Conservation (phyloP, 2,888 invertebrate genomes). For the Metacarcinus magister region DNA sequence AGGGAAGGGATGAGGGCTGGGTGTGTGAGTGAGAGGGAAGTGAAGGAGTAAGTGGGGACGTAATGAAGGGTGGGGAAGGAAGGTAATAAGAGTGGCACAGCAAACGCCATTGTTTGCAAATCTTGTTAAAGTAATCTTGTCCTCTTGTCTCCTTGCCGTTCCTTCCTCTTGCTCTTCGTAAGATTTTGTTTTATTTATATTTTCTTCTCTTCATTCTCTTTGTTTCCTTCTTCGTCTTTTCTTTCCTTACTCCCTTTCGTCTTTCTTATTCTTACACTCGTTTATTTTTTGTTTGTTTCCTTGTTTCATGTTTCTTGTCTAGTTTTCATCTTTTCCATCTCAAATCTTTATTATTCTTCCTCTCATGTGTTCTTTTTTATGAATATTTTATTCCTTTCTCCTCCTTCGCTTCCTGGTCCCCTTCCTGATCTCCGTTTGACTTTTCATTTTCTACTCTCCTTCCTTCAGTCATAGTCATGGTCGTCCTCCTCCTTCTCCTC, state of each 20-base stretch:
- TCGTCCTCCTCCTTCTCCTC: background rate
- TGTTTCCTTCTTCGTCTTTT: too few species aligned
- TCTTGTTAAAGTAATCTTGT: conserved; percentile 26
- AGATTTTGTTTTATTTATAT: background rate
- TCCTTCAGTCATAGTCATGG: background rate
- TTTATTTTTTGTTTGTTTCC: too few species aligned
- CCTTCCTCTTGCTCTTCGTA: background rate
- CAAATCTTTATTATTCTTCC: too few species aligned
- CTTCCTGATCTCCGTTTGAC: background rate
- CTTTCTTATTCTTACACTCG: too few species aligned
- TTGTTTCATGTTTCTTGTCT: too few species aligned
- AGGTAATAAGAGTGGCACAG: background rate
- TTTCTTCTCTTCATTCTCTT: too few species aligned
- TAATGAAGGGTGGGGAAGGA: background rate
- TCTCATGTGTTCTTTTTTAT: background rate
- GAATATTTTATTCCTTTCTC: background rate
- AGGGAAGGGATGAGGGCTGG: background rate
- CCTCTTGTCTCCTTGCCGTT: background rate
- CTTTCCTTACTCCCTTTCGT: too few species aligned
- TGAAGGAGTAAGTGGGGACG: background rate
- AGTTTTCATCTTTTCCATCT: too few species aligned
- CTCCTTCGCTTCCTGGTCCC: background rate
- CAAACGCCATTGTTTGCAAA: background rate
- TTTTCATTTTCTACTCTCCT: background rate
- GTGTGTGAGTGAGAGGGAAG: background rate